phyloP scores from a whole-genome alignment of 2,888 invertebrate species.

The Pandemis heparana region DNA sequence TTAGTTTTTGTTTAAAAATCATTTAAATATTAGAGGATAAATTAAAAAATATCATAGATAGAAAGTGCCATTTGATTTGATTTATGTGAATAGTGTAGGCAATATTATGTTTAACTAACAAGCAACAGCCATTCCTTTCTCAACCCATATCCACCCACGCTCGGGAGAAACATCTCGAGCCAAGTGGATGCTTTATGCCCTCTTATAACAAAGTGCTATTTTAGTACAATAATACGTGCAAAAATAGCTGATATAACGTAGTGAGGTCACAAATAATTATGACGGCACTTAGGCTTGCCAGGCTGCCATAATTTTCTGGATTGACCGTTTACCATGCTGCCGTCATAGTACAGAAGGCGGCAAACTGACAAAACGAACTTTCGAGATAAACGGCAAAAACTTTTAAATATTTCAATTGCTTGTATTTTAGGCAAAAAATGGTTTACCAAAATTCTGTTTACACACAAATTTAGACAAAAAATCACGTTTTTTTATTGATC shows the following conservation, averaged over 20 bases:
- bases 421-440: too few relatives aligned
- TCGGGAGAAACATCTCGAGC: background rate
- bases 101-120: background rate
- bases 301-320: background rate
- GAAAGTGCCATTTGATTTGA: background rate
- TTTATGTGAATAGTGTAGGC: background rate
- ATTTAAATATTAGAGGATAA: too few relatives aligned
- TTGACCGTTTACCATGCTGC: background rate
- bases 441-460: too few relatives aligned
- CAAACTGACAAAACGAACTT: too few relatives aligned
- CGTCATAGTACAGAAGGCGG: too few relatives aligned
- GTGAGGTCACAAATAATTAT: background rate
- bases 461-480: too few relatives aligned
- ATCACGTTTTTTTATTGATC: too few relatives aligned
- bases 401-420: too few relatives aligned
- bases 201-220: background rate
- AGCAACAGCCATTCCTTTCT: background rate
- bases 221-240: background rate
- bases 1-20: too few relatives aligned
- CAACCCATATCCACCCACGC: background rate
- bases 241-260: background rate
- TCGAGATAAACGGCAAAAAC: too few relatives aligned
- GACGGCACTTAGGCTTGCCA: background rate
- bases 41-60: too few relatives aligned
- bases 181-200: constrained; percentile 4